Base-by-base conservation (phyloP, 2,888 invertebrate species). In the Sthenelais limicola region DNA sequence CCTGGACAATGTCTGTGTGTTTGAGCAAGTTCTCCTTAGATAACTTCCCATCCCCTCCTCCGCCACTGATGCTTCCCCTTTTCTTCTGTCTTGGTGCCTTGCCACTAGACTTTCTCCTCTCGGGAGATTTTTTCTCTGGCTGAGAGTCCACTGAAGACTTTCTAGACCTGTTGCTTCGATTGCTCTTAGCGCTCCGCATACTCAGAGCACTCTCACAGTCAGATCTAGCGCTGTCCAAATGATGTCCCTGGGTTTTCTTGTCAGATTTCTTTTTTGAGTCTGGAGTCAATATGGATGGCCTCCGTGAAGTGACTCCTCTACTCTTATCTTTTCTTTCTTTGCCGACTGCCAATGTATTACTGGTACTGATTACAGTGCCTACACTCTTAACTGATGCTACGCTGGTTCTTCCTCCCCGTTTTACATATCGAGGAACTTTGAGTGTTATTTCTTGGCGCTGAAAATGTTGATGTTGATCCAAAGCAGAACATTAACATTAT, bases 201-300 rank as follows among this genome's bases (percentile, higher is more conserved):
- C 62, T 62, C 24, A n/a, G 2, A 2, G 43, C 38, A 62, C 62
- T 62, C 38, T 62, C 62, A 1, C 26, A 24, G 24, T 62, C 62
- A 26, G 51, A 43, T 18, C 43, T n/a, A 9, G 21, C 21, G 26
- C 62, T 62, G 15, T 62, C 62, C n/a, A n/a, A n/a, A n/a, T n/a
- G n/a, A n/a, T n/a, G n/a, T n/a, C n/a, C n/a, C n/a, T n/a, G n/a
- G n/a, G n/a, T n/a, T n/a, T n/a, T n/a, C n/a, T n/a, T n/a, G n/a
- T n/a, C n/a, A n/a, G n/a, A n/a, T n/a, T n/a, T n/a, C n/a, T n/a
- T n/a, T n/a, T n/a, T n/a, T n/a, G n/a, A n/a, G n/a, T n/a, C n/a
- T n/a, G n/a, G n/a, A n/a, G n/a, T n/a, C n/a, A n/a, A n/a, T n/a
- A n/a, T n/a, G 43, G 43, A 43, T 15, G n/a, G 56, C 18, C 62